Percentiles rank a stretch among this genome's conserved stretches.
These are phyloP conservation scores for Myotis pilosus DNA, from an alignment of 2,797 vertebrate genomes.

Conservation along the genomic window DNA sequence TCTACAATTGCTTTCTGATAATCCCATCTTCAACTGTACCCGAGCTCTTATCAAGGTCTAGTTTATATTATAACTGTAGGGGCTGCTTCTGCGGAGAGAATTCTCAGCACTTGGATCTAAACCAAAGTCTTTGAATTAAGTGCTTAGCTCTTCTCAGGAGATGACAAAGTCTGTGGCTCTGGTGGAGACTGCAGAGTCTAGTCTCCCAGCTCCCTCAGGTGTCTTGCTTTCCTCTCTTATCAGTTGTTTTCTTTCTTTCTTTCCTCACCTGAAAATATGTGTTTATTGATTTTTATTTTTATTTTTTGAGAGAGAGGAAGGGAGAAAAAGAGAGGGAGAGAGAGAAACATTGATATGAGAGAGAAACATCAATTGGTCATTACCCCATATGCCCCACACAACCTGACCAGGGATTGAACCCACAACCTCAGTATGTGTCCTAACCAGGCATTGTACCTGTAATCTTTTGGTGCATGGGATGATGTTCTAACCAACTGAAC, in stretches of 20 bases:
- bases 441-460: neutral
- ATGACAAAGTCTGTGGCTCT: neutral
- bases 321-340: neutral
- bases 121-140: neutral
- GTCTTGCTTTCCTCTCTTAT: neutral
- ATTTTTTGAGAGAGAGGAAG: neutral
- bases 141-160: neutral
- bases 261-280: neutral
- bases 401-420: neutral
- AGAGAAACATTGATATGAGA: neutral
- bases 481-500: neutral
- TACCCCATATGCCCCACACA: neutral
- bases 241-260: constrained; percentile 12
- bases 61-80: neutral
- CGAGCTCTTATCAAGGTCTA: neutral
- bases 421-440: too few relatives aligned
- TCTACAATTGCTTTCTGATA: neutral
- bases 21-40: neutral
- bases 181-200: neutral
- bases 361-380: neutral
- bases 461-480: neutral
- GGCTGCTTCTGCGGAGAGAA: neutral
- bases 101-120: neutral
- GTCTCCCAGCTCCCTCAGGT: neutral
- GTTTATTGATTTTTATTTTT: neutral